Base-by-base conservation (phyloP, 2,888 invertebrate genomes). In the Diplazon laetatorius region DNA sequence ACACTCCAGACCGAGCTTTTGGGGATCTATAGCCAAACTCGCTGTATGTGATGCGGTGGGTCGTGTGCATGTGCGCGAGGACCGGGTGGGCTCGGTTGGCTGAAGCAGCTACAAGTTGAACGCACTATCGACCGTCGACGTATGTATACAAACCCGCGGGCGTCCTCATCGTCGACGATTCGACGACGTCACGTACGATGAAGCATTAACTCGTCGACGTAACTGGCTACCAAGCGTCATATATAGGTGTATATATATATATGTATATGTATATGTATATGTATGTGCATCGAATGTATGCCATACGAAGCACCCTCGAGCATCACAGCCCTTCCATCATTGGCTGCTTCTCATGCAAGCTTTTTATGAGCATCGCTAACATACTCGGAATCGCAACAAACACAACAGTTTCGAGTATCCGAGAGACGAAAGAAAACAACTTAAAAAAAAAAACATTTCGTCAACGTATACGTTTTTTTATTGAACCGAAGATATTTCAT, bases 71-170 rank as follows among this genome's bases (percentile, higher is more conserved):
- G 52, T 52, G 52, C 52, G 25, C 12, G 20, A 50, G 52, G 25
- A 52, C n/a, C 25, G 25, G 14, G 52, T 12, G 22, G 50, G n/a
- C n/a, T 12, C n/a, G 22, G 22, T 22, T 50, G 3, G n/a, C 30
- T 25, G 52, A 12, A 52, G 30, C 35, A 9, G 22, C 60, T 50
- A 57, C 72, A 63, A 63, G 72, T 72, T 63, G 72, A 72, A 72
- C 72, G 57, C 57, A 57, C 63, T 52, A 72, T 72, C 52, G 62
- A 72, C 55, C 71, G 62, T 30, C 39, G 39, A 22, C 37, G 8
- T 30, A 46, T n/a, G n/a, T n/a, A n/a, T n/a, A n/a, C 16, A 57
- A 69, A 35, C 35, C 20, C 48, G 35, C 22, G 46, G n/a, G n/a
- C 35, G 20, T 48, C 70, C 48, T 60, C 59, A 20, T 68, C 57